A percentile compares a stretch with the other conserved stretches of the same genome.
Evolutionary conservation across 2,888 invertebrate genomes (phyloP).

Genomic region (Barypeithes pellucidus): DNA sequence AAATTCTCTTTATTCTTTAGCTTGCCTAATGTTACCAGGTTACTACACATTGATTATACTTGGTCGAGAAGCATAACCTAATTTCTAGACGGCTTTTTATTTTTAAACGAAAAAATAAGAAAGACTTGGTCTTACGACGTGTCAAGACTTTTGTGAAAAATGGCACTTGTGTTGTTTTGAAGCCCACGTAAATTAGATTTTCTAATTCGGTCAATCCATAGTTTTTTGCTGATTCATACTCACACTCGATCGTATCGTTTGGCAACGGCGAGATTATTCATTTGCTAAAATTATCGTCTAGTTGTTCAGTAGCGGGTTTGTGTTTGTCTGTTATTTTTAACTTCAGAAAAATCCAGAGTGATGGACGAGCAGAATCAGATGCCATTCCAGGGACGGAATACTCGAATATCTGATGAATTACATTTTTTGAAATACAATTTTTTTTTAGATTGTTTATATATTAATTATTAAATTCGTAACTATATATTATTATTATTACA

Average conservation of each 20-base stretch:
- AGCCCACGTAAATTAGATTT: conserved; percentile 59
- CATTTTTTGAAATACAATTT: no score
- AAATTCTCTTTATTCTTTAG: background rate
- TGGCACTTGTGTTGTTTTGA: conserved; percentile 57
- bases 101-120: conserved; percentile 52
- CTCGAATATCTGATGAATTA: no score
- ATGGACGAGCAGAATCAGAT: no score
- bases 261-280: conserved; percentile 39
- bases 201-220: conserved; percentile 56
- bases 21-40: background rate
- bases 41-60: background rate
- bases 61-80: background rate
- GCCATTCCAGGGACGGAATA: no score
- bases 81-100: conserved; percentile 1
- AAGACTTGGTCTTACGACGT: conserved; percentile 5
- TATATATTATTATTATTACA: no score
- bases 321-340: background rate
- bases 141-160: conserved; percentile 30
- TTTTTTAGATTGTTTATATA: no score
- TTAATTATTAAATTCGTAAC: no score
- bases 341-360: no score
- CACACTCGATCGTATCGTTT: conserved; percentile 37
- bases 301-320: conserved; percentile 20
- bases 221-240: conserved; percentile 46
- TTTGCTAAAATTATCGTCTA: conserved; percentile 41